Base-by-base conservation (phyloP, 2,797 vertebrate genomes). In the Sylvia borin region DNA sequence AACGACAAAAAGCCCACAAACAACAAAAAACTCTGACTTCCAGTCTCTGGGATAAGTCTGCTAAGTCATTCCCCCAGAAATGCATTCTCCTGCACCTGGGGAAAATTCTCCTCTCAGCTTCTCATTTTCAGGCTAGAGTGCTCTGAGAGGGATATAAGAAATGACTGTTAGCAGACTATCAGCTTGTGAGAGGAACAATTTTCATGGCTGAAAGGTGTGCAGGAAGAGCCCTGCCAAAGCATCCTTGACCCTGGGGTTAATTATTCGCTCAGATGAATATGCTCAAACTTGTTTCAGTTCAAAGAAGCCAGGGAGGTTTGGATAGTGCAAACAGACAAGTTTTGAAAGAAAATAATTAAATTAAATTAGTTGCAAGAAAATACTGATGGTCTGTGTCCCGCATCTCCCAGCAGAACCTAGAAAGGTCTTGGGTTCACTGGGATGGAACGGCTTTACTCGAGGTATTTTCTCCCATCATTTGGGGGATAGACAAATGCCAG, bases 61-160 rank as follows among this genome's bases (percentile, higher is more conserved):
- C 10, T 19, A 7, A 91, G 15, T 32, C 42, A 55, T 20, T 22
- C 5, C 9, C 17, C 0, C 25, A 72, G n/a, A 68, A 92, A 36
- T 5, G 11, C 31, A 51, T 22, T 61, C 25, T 72, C 32, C 34
- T 3, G 1, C 34, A 45, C 21, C 27, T n/a, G 64, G 25, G 13
- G 22, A 25, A 82, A 83, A 76, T 11, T 42, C 8, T 77, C 14
- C 42, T 57, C 61, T 84, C 47, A 38, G 61, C 38, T 80, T 73
- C 90, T 71, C 57, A 58, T 94, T 91, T 73, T 77, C 84, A 88
- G 40, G n/a, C n/a, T 57, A 54, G 12, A 81, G 14, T 40, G 16
- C n/a, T 67, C 57, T 0, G 0, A 73, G 66, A 54, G 21, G 64
- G n/a, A 53, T 54, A 11, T 2, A 61, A 68, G 64, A 58, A 38